Evolutionary conservation across 2,797 vertebrate species (phyloP).

Genomic region (Phaenicophaeus curvirostris): DNA sequence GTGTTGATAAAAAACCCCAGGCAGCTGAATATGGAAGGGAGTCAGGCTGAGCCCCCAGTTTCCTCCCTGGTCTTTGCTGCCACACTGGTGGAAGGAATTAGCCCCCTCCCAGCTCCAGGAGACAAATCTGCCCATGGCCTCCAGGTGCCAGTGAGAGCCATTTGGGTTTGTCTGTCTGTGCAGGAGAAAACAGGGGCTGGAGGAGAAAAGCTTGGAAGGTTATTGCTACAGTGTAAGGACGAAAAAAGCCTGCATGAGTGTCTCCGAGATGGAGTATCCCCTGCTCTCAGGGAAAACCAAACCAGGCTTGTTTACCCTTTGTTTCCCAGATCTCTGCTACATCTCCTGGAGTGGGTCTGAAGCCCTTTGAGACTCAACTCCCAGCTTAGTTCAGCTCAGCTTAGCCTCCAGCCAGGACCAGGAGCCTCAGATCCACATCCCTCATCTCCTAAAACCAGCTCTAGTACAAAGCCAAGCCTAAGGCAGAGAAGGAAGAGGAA

Average conservation of each 20-base stretch:
- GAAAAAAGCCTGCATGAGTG: not conserved
- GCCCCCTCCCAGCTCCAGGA: not conserved
- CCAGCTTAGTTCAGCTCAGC: not conserved
- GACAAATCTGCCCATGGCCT: not conserved
- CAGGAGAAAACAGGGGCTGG: not conserved
- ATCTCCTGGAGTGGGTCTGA: accelerated
- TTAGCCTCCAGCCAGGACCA: not conserved
- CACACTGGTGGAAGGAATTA: not conserved
- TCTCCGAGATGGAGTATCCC: not conserved
- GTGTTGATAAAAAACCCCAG: not conserved
- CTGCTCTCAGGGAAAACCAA: not conserved
- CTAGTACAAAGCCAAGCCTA: slow-evolving; percentile 45
- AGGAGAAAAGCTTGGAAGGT: not conserved
- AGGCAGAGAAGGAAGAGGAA: slow-evolving; percentile 21
- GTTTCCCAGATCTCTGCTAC: not conserved
- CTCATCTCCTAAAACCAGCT: slow-evolving; percentile 2
- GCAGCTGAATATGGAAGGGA: not conserved
- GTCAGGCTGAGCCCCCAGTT: not conserved
- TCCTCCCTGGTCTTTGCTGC: not conserved
- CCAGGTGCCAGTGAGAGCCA: not conserved
- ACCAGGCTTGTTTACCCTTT: not conserved
- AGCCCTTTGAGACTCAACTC: not conserved
- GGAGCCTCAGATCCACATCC: not conserved
- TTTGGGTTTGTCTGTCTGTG: not conserved
- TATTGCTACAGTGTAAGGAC: not conserved